These are phyloP conservation scores for Thunnus thynnus DNA, from an alignment of 2,113 vertebrate species.

Conservation along the genomic window DNA sequence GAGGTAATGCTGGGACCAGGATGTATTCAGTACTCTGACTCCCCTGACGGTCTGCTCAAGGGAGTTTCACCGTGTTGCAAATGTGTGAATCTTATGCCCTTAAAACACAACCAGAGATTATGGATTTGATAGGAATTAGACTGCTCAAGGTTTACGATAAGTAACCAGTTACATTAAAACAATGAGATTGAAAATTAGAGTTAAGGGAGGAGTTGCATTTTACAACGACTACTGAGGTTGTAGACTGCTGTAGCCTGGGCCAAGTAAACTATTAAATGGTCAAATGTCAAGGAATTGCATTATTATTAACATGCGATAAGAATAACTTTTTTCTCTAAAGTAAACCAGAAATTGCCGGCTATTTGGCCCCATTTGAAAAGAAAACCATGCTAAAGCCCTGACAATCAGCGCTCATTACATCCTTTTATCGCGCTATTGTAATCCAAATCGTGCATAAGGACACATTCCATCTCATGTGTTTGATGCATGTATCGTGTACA, in stretches of 20 bases:
- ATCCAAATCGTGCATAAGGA: conserved; percentile 11
- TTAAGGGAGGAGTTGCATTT: too few relatives aligned
- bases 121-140: conserved; percentile 38
- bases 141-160: conserved; percentile 51
- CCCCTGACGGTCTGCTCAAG: conserved; percentile 23
- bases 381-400: conserved; percentile 10
- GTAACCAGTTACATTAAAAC: conserved; percentile 38
- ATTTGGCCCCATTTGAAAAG: conserved; percentile 6
- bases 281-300: neutral
- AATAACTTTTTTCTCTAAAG: neutral
- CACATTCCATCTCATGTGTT: neutral
- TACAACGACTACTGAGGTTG: neutral
- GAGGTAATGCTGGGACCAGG: conserved; percentile 26
- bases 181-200: conserved; percentile 27
- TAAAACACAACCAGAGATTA: conserved; percentile 35
- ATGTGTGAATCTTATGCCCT: conserved; percentile 29
- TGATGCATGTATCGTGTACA: conserved; percentile 38
- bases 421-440: conserved; percentile 24
- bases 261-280: neutral
- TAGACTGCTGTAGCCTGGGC: neutral
- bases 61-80: conserved; percentile 23
- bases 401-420: conserved; percentile 28
- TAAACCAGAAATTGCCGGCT: neutral
- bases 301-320: neutral
- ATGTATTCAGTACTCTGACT: conserved; percentile 30